phyloP scores from a whole-genome alignment of 2,113 vertebrate genomes.

The Neoarius graeffei region DNA sequence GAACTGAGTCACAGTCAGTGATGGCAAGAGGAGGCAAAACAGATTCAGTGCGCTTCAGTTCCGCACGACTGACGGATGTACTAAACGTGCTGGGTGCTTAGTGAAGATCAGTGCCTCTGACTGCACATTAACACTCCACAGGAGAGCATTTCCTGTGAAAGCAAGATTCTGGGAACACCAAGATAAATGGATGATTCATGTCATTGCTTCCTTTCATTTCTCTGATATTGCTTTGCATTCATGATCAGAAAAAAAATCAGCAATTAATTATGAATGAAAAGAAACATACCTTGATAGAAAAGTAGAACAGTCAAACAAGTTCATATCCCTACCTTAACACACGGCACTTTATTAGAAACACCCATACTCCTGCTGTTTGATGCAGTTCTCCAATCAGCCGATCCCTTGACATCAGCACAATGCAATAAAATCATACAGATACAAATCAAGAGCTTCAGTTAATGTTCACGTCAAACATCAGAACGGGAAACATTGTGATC shows the following conservation, averaged over 20 bases:
- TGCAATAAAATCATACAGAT: too few species aligned
- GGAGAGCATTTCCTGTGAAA: slow-evolving; percentile 49
- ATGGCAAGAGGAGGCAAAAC: slow-evolving; percentile 7
- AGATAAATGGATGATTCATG: slow-evolving; percentile 18
- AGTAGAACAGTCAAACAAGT: background rate
- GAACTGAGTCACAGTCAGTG: slow-evolving; percentile 10
- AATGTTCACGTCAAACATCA: too few species aligned
- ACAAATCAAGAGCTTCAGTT: too few species aligned
- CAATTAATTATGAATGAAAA: slow-evolving; percentile 16
- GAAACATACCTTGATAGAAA: background rate
- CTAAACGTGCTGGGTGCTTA: slow-evolving; percentile 28
- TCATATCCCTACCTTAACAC: background rate
- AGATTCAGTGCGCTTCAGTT: slow-evolving; percentile 13
- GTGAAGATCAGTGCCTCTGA: slow-evolving; percentile 39
- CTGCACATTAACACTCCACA: slow-evolving; percentile 42
- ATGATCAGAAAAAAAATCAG: slow-evolving; percentile 11
- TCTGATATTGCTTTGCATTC: slow-evolving; percentile 28
- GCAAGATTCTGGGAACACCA: slow-evolving; percentile 25
- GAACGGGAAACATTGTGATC: too few species aligned
- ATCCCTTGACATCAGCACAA: too few species aligned
- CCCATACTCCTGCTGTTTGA: background rate
- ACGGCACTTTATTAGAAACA: too few species aligned
- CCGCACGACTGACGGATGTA: slow-evolving; percentile 20
- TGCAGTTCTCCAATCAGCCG: background rate
- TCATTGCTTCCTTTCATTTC: slow-evolving; percentile 37